A percentile compares a stretch with the other conserved stretches of the same genome.
Evolutionary conservation across 2,113 vertebrate genomes (phyloP).

Genomic region (Hydropotes inermis): DNA sequence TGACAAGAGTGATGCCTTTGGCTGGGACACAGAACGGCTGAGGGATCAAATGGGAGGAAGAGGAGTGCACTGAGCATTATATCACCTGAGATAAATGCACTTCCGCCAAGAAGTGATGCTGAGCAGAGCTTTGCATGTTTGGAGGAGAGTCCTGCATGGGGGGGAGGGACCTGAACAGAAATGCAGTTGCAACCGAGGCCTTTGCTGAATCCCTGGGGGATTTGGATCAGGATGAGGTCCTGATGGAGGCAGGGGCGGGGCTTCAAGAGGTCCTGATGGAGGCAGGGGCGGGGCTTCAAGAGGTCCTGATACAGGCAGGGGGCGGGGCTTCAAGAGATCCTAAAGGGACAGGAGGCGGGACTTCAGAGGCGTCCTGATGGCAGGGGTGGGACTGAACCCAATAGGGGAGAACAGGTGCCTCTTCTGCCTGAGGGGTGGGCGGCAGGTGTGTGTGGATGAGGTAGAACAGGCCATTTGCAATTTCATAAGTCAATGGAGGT

Average conservation of each 20-base stretch:
- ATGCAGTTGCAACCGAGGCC: background rate
- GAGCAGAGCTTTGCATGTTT: background rate
- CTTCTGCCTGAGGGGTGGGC: too few species aligned
- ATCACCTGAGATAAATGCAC: too few species aligned
- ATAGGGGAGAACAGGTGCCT: accelerated
- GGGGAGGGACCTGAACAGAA: background rate
- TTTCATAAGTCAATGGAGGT: background rate
- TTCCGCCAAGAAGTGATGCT: background rate
- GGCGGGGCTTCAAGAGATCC: background rate
- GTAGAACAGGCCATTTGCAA: background rate
- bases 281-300: background rate
- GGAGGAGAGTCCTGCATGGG: background rate
- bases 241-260: background rate
- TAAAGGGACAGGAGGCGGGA: background rate
- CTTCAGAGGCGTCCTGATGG: too few species aligned
- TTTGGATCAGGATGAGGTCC: background rate
- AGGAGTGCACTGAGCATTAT: background rate
- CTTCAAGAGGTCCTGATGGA: background rate
- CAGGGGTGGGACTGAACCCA: background rate
- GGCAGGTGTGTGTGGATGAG: accelerated
- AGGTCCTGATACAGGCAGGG: background rate
- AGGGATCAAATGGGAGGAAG: background rate
- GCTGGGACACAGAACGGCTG: background rate
- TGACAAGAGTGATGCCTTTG: background rate
- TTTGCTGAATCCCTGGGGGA: background rate